Evolutionary conservation across 2,113 vertebrate genomes (phyloP).

Genomic region (Sturnus vulgaris): DNA sequence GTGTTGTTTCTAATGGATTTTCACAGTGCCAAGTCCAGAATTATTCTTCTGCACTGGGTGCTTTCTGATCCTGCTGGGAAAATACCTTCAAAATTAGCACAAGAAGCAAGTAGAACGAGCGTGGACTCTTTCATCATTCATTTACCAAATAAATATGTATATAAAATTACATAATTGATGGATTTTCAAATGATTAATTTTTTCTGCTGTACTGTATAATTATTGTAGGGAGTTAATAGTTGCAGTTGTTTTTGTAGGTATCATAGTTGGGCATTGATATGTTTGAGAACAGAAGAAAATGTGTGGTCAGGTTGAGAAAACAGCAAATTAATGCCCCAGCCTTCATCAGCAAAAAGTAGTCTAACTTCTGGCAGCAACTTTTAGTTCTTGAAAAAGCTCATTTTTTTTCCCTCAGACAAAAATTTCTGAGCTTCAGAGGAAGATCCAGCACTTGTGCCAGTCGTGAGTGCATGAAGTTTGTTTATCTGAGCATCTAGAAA

Average conservation of each 20-base stretch:
- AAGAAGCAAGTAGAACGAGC: background rate
- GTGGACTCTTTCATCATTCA: background rate
- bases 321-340: background rate
- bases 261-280: background rate
- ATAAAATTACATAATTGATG: background rate
- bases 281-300: background rate
- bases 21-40: background rate
- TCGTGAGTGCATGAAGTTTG: background rate
- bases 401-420: background rate
- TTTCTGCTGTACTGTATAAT: background rate
- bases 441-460: background rate
- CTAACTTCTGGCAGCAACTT: background rate
- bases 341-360: background rate
- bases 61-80: background rate
- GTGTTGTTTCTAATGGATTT: background rate
- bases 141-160: background rate
- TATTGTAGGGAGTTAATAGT: background rate
- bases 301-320: rapidly evolving
- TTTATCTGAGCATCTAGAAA: background rate
- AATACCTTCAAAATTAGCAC: background rate
- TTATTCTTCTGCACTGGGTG: background rate
- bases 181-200: background rate
- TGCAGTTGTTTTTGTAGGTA: background rate
- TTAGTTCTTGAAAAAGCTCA: background rate
- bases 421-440: background rate